Evolutionary conservation across 2,113 vertebrate species (phyloP), one percentile per base, ranked within the genome.

Genomic region (Oreochromis aureus): DNA sequence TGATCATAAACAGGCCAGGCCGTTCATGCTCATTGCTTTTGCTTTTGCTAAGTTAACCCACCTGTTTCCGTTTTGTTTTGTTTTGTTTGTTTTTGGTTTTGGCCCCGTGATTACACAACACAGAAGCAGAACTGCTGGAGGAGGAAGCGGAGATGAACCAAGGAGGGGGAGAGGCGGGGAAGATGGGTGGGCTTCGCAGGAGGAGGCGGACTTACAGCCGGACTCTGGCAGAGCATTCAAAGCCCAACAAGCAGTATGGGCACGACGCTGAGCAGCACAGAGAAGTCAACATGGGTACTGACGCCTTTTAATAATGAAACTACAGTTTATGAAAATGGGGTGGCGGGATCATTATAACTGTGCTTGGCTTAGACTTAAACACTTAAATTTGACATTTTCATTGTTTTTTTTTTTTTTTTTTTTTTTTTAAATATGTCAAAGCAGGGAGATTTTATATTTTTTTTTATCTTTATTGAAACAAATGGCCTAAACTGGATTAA

Each of bases 121-220:
- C 32, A 99, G 98, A 98, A 94, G 95, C 96, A 3, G 97, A 98
- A 80, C 97, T 99, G 82, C 91, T 98, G 88, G 95, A 97, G 94
- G 98, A 99, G 93, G 98, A 99, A 89, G 96, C 96, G 5, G 91
- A 97, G 91, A 84, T 97, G 71, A 98, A 94, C 89, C 97, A 97
- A 80, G 92, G 96, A 34, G 91, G 95, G 18, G 96, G 97, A 84
- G 98, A 99, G 59, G 71, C 93, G 18, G 97, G 96, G 80, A 98
- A 98, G 96, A 82, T 95, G 18, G 94, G 95, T 12, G 96, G 96
- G 18, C 55, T 97, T 12, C 95, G 98, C 22, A 95, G 98, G 86
- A 96, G 98, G 83, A 95, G 98, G 91, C 94, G 98, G 71, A 95
- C 97, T 7, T 98, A 95, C 91, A 98, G 96, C 90, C 94, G 97